Percentiles rank a stretch among this genome's conserved stretches.
phyloP scores from a whole-genome alignment of 2,797 vertebrate species.

The Gadopsis bispinosus region DNA sequence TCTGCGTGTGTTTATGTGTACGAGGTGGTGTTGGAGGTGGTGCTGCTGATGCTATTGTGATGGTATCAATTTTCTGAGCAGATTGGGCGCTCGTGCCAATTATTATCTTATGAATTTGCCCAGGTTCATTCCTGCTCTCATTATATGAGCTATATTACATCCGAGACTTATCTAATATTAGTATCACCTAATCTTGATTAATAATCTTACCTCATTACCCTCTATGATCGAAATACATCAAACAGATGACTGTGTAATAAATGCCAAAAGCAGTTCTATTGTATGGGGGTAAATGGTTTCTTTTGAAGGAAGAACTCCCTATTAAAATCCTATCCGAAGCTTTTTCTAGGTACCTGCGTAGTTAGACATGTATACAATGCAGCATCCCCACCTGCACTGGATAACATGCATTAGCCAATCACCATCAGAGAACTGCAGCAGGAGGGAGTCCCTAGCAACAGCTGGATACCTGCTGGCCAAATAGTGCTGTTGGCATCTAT shows the following conservation, averaged over 20 bases:
- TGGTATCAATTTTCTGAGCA: slow-evolving; percentile 50
- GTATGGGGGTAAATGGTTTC: slow-evolving; percentile 74
- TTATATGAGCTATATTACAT: slow-evolving; percentile 72
- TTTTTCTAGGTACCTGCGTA: slow-evolving; percentile 55
- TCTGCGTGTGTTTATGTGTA: slow-evolving; percentile 12
- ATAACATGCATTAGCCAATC: slow-evolving; percentile 55
- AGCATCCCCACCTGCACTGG: slow-evolving; percentile 15
- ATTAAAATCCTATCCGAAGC: slow-evolving; percentile 67
- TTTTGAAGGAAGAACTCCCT: slow-evolving; percentile 69
- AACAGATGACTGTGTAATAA: slow-evolving; percentile 62
- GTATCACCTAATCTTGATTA: slow-evolving; percentile 78
- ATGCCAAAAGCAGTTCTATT: slow-evolving; percentile 61
- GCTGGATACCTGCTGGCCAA: slow-evolving; percentile 62
- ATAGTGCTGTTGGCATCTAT: slow-evolving; percentile 36
- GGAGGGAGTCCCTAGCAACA: slow-evolving; percentile 61
- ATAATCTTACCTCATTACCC: slow-evolving; percentile 76
- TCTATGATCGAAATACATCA: slow-evolving; percentile 71
- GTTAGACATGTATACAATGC: slow-evolving; percentile 44
- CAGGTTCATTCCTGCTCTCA: slow-evolving; percentile 62
- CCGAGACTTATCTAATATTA: slow-evolving; percentile 73
- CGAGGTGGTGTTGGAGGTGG: slow-evolving; percentile 14
- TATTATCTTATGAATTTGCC: slow-evolving; percentile 49
- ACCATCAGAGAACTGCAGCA: slow-evolving; percentile 19
- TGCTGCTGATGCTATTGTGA: slow-evolving; percentile 27
- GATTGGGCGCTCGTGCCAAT: slow-evolving; percentile 56